Evolutionary conservation across 2,797 vertebrate species (phyloP).

Genomic region (Capromys pilorides): DNA sequence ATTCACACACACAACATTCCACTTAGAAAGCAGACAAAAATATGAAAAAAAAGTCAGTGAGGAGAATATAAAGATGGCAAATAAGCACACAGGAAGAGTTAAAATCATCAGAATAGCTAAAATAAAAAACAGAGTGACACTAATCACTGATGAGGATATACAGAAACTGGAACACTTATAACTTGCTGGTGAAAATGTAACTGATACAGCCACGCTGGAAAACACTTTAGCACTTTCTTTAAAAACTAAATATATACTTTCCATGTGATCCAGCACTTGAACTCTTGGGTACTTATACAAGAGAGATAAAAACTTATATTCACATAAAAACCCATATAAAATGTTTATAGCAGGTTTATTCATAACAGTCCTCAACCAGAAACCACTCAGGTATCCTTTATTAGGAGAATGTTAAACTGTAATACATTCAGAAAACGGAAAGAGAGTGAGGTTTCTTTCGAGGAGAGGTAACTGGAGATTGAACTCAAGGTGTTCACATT

Average conservation of each 20-base stretch:
- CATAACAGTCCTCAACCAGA: background rate
- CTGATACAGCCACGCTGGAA: background rate
- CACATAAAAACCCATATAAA: background rate
- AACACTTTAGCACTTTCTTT: constrained; percentile 45
- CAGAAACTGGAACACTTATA: background rate
- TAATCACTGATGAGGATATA: background rate
- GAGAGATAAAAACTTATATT: constrained; percentile 31
- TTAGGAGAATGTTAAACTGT: background rate
- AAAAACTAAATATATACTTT: constrained; percentile 44
- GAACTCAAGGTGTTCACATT: background rate
- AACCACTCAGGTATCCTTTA: background rate
- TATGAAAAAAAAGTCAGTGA: constrained; percentile 27
- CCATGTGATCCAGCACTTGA: background rate
- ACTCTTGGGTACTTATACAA: background rate
- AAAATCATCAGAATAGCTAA: background rate
- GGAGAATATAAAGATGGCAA: background rate
- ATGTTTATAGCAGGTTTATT: constrained; percentile 6
- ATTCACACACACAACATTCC: background rate
- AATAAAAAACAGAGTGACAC: background rate
- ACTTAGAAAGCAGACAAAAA: constrained; percentile 23
- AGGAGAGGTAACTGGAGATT: background rate
- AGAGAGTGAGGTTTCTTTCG: background rate
- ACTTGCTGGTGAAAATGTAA: background rate
- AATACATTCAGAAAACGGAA: background rate
- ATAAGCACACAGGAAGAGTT: background rate